Percentiles rank a stretch among this genome's conserved stretches.
Conservation (phyloP, 2,797 vertebrate species). For the Poeciliopsis turneri region DNA sequence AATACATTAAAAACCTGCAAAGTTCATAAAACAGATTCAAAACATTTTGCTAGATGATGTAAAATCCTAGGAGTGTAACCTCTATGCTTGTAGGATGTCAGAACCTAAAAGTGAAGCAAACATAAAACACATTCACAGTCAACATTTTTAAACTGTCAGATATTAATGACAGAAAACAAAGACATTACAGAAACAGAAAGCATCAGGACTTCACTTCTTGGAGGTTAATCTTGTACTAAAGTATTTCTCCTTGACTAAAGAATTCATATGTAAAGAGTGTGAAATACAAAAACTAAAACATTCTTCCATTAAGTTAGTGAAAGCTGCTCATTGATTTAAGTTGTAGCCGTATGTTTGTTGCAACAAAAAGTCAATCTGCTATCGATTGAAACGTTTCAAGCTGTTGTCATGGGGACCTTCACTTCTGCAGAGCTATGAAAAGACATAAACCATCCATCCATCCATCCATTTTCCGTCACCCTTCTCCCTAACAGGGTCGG, state of each 20-base stretch:
- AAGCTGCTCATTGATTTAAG: constrained; percentile 63
- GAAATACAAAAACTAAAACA: constrained; percentile 25
- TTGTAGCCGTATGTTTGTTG: constrained; percentile 57
- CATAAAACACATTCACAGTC: background rate
- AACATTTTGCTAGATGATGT: background rate
- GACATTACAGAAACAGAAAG: background rate
- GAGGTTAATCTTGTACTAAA: background rate
- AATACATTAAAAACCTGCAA: background rate
- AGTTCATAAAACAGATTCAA: background rate
- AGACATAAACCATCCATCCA: background rate
- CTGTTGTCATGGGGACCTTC: constrained; percentile 60
- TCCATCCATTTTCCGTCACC: too few relatives aligned
- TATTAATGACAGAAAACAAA: background rate
- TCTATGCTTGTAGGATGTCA: background rate
- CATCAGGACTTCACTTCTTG: background rate
- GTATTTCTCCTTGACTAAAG: background rate
- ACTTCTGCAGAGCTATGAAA: background rate
- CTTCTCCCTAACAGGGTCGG: too few relatives aligned
- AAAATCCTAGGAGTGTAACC: background rate
- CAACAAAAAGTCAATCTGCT: constrained; percentile 69
- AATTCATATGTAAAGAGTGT: background rate
- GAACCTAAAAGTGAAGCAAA: background rate
- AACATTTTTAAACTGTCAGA: background rate
- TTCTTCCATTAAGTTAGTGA: constrained; percentile 48
- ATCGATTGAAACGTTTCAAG: constrained; percentile 61